Conservation (phyloP, 2,797 vertebrate genomes). For the Mus minutoides region DNA sequence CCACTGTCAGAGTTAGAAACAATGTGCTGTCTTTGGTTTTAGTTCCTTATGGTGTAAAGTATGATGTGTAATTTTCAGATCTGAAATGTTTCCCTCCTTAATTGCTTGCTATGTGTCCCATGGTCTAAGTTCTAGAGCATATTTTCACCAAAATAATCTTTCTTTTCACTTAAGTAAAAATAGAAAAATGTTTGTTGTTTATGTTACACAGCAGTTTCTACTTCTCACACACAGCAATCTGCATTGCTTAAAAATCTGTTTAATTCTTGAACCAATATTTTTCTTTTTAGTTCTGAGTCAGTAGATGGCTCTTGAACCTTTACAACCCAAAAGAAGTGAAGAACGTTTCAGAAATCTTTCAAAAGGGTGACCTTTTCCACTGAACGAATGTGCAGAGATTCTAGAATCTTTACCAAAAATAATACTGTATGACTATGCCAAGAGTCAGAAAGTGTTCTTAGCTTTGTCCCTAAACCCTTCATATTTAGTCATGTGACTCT, state of each 20-base stretch:
- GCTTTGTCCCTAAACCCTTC: background rate
- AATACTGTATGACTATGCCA: background rate
- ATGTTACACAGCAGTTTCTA: conserved; percentile 39
- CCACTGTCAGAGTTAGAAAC: conserved; percentile 46
- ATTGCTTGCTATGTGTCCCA: conserved; percentile 57
- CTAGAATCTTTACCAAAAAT: conserved; percentile 38
- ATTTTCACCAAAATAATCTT: conserved; percentile 58
- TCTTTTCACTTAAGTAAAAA: conserved; percentile 65
- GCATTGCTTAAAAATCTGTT: conserved; percentile 44
- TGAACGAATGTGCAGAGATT: conserved; percentile 8
- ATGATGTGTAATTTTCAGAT: conserved; percentile 43
- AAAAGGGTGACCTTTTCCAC: background rate
- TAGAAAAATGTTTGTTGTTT: conserved; percentile 27
- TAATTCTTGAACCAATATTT: conserved; percentile 45
- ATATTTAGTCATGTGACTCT: background rate
- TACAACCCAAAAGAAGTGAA: conserved; percentile 30
- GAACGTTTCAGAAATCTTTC: conserved; percentile 6
- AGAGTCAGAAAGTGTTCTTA: background rate
- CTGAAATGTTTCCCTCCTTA: conserved; percentile 65
- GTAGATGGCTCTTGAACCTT: conserved; percentile 37
- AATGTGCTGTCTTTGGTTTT: conserved; percentile 64
- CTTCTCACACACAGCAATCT: conserved; percentile 52
- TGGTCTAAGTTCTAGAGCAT: conserved; percentile 52
- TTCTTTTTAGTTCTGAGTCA: conserved; percentile 11
- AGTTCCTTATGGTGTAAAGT: conserved; percentile 57